These are phyloP conservation scores for Damaliscus lunatus DNA, from an alignment of 2,113 vertebrate species.

Conservation along the genomic window DNA sequence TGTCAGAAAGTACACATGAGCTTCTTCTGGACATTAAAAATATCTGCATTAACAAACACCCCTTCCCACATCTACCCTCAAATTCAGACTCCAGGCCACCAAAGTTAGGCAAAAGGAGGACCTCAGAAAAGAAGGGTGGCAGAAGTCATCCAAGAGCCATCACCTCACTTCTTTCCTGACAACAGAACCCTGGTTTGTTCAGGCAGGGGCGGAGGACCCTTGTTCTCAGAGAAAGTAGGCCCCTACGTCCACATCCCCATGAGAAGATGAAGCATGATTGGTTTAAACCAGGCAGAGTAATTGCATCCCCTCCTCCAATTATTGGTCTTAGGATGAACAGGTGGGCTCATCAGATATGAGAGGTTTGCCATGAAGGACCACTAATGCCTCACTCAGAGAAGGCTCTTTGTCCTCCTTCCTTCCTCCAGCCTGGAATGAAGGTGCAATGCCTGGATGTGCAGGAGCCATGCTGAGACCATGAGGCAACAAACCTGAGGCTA, in stretches of 20 bases:
- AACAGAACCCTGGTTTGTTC: neutral
- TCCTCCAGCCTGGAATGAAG: neutral
- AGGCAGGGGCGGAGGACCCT: neutral
- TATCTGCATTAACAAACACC: neutral
- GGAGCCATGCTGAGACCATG: rapidly evolving
- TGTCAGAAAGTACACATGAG: neutral
- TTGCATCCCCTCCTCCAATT: neutral
- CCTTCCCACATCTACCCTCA: neutral
- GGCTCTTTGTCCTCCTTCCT: neutral
- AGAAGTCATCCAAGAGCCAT: neutral
- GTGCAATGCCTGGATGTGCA: neutral
- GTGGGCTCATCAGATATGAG: neutral
- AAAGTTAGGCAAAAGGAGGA: neutral
- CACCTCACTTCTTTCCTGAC: neutral
- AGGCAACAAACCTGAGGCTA: neutral
- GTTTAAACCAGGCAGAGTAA: neutral
- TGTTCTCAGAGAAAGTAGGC: neutral
- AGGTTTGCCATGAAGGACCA: neutral
- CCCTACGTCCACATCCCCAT: neutral
- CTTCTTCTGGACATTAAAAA: neutral
- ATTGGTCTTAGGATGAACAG: neutral
- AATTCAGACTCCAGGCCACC: neutral
- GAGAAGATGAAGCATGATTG: neutral
- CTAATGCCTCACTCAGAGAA: neutral
- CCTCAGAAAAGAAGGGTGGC: neutral